Evolutionary conservation across 2,113 vertebrate genomes (phyloP), one percentile per base, ranked within the genome.

Genomic region (Oncorhynchus masou): DNA sequence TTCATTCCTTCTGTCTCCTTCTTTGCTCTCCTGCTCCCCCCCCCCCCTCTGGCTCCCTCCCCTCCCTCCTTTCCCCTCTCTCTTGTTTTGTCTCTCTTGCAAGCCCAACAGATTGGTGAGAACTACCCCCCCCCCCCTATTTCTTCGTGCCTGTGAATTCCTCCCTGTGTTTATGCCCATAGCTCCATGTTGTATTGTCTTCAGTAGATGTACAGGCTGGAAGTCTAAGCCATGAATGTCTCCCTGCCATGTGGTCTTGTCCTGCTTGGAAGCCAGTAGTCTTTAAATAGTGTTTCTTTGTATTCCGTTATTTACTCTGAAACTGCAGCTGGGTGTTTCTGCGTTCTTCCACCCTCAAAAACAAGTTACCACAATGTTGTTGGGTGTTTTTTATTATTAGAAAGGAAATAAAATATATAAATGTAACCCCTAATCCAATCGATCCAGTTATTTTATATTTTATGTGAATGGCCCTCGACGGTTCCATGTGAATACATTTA

Each of bases 1-100:
- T 31, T 31, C 75, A 84, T 72, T 27, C 49, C 72, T 69, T 83
- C 75, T 86, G 66, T 24, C 25, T 66, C 74, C 78, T 75, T 79
- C 76, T 75, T 86, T 77, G 25, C 51, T 79, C 67, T 49, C 65
- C 79, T 65, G 85, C 84, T 84, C 1, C 29, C 4, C 29, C 29
- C 4, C 25, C 25, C 29, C 29, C 4, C 4, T 34, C 31, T n/a
- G n/a, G n/a, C n/a, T n/a, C 25, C 25, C 27, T 29, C 29, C 29
- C 4, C 4, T 34, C 31, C 31, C 31, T 6, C 31, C 31, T 6
- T 34, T 34, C 31, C 5, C 31, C 0, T 4, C 4, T 62, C 59
- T 62, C 59, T 22, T 3, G 19, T 13, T 60, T 13, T n/a, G 20
- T n/a, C 59, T 62, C 57, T 20, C 54, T 5, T 1, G 13, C 20